phyloP scores from a whole-genome alignment of 2,797 vertebrate genomes.

The Neomorphus geoffroyi region DNA sequence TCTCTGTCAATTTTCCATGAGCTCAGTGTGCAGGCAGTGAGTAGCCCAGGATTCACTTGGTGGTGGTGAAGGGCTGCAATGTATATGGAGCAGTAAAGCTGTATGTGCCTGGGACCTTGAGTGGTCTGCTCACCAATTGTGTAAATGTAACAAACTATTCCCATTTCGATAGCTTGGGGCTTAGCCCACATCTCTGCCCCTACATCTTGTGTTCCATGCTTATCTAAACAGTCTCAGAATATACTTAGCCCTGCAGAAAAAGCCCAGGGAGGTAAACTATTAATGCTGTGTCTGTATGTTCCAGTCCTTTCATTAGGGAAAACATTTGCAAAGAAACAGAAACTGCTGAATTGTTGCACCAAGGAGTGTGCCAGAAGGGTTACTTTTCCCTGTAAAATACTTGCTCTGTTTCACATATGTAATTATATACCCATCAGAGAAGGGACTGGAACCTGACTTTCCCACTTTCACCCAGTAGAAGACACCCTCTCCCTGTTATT shows the following conservation, averaged over 20 bases:
- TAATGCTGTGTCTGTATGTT: not conserved
- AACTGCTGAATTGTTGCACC: not conserved
- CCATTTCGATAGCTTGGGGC: not conserved
- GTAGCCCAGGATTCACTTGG: not conserved
- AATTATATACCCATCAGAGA: not conserved
- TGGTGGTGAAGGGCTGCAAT: not conserved
- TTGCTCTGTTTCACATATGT: not conserved
- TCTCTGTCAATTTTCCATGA: rapidly evolving
- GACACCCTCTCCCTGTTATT: conserved; percentile 1
- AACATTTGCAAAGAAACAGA: not conserved
- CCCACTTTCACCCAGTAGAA: conserved; percentile 15
- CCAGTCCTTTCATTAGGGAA: not conserved
- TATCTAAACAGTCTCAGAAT: not conserved
- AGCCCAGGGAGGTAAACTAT: not conserved
- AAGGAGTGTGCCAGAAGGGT: not conserved
- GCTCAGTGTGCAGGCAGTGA: rapidly evolving
- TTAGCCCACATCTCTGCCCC: not conserved
- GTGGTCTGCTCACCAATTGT: not conserved
- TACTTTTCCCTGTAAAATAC: not conserved
- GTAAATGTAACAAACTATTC: not conserved
- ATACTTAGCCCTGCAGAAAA: not conserved
- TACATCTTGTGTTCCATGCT: not conserved
- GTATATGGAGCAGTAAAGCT: not conserved
- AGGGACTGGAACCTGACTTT: not conserved
- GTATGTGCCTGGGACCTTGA: not conserved